Evolutionary conservation across 2,888 invertebrate species (phyloP).

Genomic region (Formica aserva): DNA sequence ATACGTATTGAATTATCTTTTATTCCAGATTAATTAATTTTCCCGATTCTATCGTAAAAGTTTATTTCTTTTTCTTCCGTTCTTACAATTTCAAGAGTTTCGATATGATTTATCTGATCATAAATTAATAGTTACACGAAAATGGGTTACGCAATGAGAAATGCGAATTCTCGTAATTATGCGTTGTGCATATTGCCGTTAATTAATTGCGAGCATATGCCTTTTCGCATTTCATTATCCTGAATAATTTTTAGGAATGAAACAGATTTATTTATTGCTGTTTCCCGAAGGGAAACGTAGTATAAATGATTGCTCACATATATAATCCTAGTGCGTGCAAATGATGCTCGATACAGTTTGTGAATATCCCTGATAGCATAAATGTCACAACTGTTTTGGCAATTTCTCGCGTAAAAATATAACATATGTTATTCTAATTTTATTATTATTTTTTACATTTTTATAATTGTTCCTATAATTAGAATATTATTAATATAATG

Average conservation of each 20-base stretch:
- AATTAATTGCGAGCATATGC: slow-evolving; percentile 53
- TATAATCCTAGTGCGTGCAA: slow-evolving; percentile 24
- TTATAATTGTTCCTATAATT: neutral
- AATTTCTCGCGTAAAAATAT: neutral
- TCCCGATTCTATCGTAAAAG: neutral
- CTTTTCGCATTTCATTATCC: slow-evolving; percentile 72
- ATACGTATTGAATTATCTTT: neutral
- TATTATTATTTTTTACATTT: neutral
- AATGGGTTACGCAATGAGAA: slow-evolving; percentile 44
- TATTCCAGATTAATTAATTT: neutral
- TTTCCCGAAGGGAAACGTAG: slow-evolving; percentile 2
- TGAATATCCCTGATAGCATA: neutral
- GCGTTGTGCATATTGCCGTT: slow-evolving; percentile 41
- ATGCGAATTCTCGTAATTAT: slow-evolving; percentile 52
- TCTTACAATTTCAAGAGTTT: neutral
- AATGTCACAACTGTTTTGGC: neutral
- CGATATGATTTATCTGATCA: slow-evolving; percentile 9
- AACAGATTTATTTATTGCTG: slow-evolving; percentile 74
- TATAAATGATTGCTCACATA: slow-evolving; percentile 31
- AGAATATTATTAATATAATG: neutral
- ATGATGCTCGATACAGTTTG: slow-evolving; percentile 1
- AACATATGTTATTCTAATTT: neutral
- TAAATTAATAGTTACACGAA: slow-evolving; percentile 34
- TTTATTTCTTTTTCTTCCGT: neutral
- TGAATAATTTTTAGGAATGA: slow-evolving; percentile 67